A percentile compares a stretch with the other conserved stretches of the same genome.
These are phyloP conservation scores for Conomelus anceps DNA, from an alignment of 2,888 invertebrate species.

Conservation along the genomic window DNA sequence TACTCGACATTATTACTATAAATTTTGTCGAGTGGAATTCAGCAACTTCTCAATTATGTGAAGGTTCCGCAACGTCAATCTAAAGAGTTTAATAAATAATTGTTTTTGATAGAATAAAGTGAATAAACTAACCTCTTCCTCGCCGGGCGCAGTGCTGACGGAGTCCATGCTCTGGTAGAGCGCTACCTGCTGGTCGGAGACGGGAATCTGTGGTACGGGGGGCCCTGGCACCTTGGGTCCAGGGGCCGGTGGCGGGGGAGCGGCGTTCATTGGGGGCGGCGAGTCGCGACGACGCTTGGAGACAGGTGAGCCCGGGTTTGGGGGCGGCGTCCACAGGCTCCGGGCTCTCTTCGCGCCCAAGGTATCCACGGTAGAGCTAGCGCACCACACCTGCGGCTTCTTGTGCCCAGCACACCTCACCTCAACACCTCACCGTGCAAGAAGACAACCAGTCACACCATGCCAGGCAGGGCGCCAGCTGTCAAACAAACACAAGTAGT, in stretches of 20 bases:
- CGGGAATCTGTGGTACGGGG: conserved; percentile 30
- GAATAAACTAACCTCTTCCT: conserved; percentile 96
- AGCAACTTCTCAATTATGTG: too few relatives aligned
- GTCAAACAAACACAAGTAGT: conserved; percentile 16
- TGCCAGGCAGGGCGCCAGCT: not conserved
- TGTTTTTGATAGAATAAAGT: too few relatives aligned
- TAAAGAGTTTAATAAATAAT: too few relatives aligned
- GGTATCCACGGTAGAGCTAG: conserved; percentile 34
- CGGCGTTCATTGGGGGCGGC: conserved; percentile 27
- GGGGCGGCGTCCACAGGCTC: conserved; percentile 24
- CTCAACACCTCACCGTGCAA: not conserved
- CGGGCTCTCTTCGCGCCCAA: conserved; percentile 33
- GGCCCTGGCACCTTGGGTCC: conserved; percentile 13
- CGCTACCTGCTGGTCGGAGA: conserved; percentile 49
- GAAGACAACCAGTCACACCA: conserved; percentile 10
- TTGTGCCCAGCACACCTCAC: not conserved
- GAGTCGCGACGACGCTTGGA: conserved; percentile 32
- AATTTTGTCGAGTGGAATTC: too few relatives aligned
- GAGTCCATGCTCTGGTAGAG: conserved; percentile 97
- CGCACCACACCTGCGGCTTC: conserved; percentile 34
- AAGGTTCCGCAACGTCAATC: too few relatives aligned
- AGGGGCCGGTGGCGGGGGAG: conserved; percentile 25
- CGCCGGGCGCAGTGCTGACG: conserved; percentile 89
- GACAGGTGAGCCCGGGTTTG: conserved; percentile 24
- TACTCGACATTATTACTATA: too few relatives aligned